Evolutionary conservation across 53 echinoderm and acorn worm genomes (phyloP).

Genomic region (Patiria pectinifera): DNA sequence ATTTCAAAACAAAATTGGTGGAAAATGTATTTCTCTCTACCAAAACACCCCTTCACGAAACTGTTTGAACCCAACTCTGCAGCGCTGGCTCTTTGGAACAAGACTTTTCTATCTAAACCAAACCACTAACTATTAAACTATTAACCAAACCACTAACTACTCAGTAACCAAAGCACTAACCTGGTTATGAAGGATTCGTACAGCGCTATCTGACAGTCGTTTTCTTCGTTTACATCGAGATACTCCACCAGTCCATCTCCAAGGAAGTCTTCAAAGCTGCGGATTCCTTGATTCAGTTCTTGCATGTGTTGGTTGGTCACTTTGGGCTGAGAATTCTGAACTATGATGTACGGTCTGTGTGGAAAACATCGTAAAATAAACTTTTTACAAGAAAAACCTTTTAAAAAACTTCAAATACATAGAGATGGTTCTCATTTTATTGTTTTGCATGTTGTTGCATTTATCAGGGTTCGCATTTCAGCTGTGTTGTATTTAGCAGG

Average conservation of each 20-base stretch:
- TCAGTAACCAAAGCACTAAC: conserved; percentile 40
- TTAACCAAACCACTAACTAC: not conserved
- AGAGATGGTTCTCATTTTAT: not conserved
- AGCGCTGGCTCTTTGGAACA: too few species aligned
- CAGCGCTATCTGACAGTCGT: conserved; percentile 90
- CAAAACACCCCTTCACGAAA: too few species aligned
- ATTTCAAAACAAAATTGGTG: too few species aligned
- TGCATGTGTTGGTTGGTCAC: conserved; percentile 87
- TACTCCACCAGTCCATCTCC: conserved; percentile 95
- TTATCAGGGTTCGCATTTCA: too few species aligned
- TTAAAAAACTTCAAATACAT: not conserved
- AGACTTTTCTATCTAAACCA: conserved; percentile 27
- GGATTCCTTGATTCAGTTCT: conserved; percentile 84
- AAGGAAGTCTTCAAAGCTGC: conserved; percentile 96
- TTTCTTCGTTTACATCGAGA: conserved; percentile 97
- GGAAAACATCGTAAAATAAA: not conserved
- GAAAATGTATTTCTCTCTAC: too few species aligned
- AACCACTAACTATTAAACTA: not conserved
- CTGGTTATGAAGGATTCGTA: conserved; percentile 88
- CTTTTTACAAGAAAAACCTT: not conserved
- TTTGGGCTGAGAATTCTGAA: conserved; percentile 76
- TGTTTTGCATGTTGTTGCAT: not conserved
- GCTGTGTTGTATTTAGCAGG: not conserved
- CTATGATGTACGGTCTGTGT: conserved; percentile 94
- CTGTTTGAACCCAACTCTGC: too few species aligned